Conservation (phyloP, 2,797 vertebrate genomes). For the Gymnodraco acuticeps region DNA sequence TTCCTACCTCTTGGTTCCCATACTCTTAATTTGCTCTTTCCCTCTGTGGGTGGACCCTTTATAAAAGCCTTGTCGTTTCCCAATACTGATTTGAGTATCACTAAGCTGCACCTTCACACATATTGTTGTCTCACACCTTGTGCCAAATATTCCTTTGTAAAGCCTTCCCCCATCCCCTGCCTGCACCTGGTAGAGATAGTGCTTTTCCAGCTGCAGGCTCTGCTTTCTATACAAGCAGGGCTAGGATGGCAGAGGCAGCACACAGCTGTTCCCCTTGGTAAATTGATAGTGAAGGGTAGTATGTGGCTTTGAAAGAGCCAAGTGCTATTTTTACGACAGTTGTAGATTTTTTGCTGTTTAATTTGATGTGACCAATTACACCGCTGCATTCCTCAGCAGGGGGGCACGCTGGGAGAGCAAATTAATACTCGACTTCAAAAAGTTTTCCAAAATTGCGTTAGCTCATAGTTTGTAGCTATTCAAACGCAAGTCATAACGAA, state of each 20-base stretch:
- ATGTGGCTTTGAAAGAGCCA: constrained; percentile 73
- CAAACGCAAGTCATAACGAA: constrained; percentile 48
- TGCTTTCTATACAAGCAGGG: constrained; percentile 78
- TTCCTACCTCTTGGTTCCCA: constrained; percentile 43
- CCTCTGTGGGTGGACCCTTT: constrained; percentile 66
- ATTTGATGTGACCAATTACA: constrained; percentile 73
- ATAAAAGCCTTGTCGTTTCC: constrained; percentile 69
- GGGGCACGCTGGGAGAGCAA: constrained; percentile 35
- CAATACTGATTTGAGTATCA: constrained; percentile 78
- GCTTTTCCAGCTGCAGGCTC: constrained; percentile 80
- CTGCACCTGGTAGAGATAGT: constrained; percentile 82
- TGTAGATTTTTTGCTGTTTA: constrained; percentile 72
- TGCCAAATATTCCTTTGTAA: constrained; percentile 81
- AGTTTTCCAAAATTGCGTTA: constrained; percentile 67
- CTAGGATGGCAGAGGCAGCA: constrained; percentile 77
- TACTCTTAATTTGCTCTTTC: constrained; percentile 61
- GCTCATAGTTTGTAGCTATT: constrained; percentile 55
- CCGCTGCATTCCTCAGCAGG: constrained; percentile 48
- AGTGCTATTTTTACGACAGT: constrained; percentile 80
- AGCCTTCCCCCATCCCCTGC: constrained; percentile 74
- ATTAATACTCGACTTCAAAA: constrained; percentile 71
- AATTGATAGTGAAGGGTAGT: constrained; percentile 83
- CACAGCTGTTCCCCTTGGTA: constrained; percentile 79
- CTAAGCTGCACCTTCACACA: constrained; percentile 81
- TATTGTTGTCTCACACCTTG: constrained; percentile 76